Percentiles rank a stretch among this genome's conserved stretches.
Evolutionary conservation across 2,888 invertebrate species (phyloP).

Genomic region (Cephus sareptanus): DNA sequence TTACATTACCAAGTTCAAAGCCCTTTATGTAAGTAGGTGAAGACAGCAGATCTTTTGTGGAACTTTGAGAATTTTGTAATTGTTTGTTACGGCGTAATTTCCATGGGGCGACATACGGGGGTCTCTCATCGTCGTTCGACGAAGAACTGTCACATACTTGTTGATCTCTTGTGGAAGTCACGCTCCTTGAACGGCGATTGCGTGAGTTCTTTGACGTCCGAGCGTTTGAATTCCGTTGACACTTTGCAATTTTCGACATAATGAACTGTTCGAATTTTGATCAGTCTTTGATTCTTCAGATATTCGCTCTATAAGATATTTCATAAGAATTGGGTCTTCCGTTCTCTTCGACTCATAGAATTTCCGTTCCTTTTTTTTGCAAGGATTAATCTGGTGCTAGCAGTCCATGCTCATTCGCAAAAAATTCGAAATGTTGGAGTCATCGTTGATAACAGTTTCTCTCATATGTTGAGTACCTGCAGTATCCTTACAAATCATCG

Average conservation of each 20-base stretch:
- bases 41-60: neutral
- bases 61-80: neutral
- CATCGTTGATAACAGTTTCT: neutral
- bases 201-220: neutral
- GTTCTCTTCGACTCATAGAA: neutral
- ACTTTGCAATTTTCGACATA: neutral
- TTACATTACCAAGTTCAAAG: constrained; percentile 13
- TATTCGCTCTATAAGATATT: neutral
- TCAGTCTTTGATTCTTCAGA: neutral
- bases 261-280: neutral
- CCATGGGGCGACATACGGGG: neutral
- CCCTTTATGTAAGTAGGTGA: constrained; percentile 7
- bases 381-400: neutral
- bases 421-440: neutral
- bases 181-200: neutral
- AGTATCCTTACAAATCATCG: neutral
- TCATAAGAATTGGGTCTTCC: neutral
- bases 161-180: neutral
- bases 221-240: neutral
- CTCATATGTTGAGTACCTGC: neutral
- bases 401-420: neutral
- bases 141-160: neutral
- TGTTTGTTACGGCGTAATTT: neutral
- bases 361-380: neutral
- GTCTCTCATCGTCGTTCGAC: neutral